Base-by-base conservation (phyloP, 2,113 vertebrate species). In the Aythya baeri region DNA sequence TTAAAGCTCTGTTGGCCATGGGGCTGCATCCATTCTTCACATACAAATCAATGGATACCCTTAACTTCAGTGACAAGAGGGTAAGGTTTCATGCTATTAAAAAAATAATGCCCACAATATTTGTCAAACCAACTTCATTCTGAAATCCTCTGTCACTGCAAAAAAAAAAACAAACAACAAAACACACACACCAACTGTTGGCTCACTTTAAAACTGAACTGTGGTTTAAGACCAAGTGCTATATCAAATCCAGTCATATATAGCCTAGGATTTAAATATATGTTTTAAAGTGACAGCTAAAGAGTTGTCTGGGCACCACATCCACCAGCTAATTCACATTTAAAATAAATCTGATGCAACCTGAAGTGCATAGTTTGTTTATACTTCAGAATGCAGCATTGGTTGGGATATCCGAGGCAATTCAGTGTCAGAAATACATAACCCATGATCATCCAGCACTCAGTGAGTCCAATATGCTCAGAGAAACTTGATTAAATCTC, bases 41-140 rank as follows among this genome's bases (percentile, higher is more conserved):
- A 75, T 73, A 86, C 95, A 97, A 97, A 96, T 96, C 91, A 91
- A 91, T 89, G 86, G 78, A 77, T 57, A 95, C 58, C 67, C 81
- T 93, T 94, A 77, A 95, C 71, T 91, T 83, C 63, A 62, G 78
- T 87, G 94, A 95, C 67, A 94, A 85, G 36, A 87, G 84, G 43
- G 38, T 85, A 70, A 89, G 74, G 81, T 88, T 95, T 95, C 74
- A 66, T 9, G 59, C 84, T 81, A 77, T 89, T 94, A 93, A 85
- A 85, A 91, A 82, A 52, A 86, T 65, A 87, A 95, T 70, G 50
- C 84, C 78, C 78, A 54, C 81, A 83, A 76, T 87, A 94, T 95
- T 94, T 97, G 84, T 95, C 96, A 96, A 91, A 94, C 82, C 71
- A 92, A 79, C 67, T 91, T 94, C 74, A 89, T 83, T 83, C 67